Conservation (phyloP, 2,113 vertebrate species). For the Dromas ardeola region DNA sequence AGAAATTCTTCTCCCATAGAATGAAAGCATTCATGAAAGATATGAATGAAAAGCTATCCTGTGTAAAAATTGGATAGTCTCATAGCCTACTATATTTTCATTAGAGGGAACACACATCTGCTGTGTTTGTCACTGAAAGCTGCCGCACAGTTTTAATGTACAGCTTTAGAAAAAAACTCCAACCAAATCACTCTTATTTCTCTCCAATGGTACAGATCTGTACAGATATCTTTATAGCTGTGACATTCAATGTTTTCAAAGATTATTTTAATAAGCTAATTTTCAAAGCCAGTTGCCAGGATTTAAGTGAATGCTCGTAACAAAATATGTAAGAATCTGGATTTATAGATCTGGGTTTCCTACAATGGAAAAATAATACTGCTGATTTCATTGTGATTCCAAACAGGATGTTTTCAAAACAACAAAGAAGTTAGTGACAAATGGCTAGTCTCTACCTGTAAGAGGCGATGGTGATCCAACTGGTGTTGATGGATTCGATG, state of each 20-base stretch:
- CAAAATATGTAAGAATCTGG: neutral
- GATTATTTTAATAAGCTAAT: neutral
- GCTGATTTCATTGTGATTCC: neutral
- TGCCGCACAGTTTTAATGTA: neutral
- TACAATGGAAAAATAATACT: neutral
- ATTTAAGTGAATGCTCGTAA: neutral
- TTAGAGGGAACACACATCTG: slow-evolving; percentile 21
- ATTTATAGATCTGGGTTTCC: neutral
- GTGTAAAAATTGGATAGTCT: slow-evolving; percentile 4
- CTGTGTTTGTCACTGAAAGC: neutral
- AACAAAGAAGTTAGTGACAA: neutral
- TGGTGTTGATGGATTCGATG: slow-evolving; percentile 96
- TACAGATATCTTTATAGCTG: neutral
- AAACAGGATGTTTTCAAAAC: neutral
- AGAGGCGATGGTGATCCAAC: slow-evolving; percentile 96
- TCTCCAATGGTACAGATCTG: neutral
- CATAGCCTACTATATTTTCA: neutral
- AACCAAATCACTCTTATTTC: neutral
- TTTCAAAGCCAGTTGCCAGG: neutral
- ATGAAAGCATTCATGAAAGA: slow-evolving; percentile 34
- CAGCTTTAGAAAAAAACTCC: neutral
- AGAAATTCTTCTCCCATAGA: slow-evolving; percentile 21
- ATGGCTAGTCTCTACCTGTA: slow-evolving; percentile 79
- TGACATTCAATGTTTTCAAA: neutral
- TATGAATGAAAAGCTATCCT: slow-evolving; percentile 33